Conservation (phyloP, 2,797 vertebrate genomes). For the Ibycter americanus region DNA sequence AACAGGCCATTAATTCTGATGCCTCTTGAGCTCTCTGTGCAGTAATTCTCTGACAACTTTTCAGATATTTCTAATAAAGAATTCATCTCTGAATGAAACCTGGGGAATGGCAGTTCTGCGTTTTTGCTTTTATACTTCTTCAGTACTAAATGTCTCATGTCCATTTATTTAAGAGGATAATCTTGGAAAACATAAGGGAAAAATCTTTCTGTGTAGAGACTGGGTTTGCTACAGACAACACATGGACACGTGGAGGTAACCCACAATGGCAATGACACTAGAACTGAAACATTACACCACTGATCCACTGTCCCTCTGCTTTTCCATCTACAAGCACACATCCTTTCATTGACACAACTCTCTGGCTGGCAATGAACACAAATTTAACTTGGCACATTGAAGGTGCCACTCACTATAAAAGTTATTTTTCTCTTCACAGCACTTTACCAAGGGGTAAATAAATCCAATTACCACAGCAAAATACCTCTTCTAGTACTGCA, state of each 20-base stretch:
- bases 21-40: neutral
- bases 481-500: neutral
- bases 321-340: neutral
- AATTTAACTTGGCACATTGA: neutral
- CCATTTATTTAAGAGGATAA: neutral
- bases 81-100: slow-evolving; percentile 3
- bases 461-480: neutral
- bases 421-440: neutral
- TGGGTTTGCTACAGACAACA: neutral
- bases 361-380: neutral
- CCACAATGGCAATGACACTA: neutral
- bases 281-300: neutral
- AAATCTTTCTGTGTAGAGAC: neutral
- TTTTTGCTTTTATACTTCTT: neutral
- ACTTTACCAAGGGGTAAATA: neutral
- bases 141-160: neutral
- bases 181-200: neutral
- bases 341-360: neutral
- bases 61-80: slow-evolving; percentile 26
- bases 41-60: neutral
- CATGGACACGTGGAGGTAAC: neutral
- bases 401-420: neutral
- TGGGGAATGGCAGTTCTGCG: neutral
- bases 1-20: slow-evolving; percentile 19
- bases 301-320: neutral